Evolutionary conservation across 2,797 vertebrate species (phyloP).

Genomic region (Malurus splendens): DNA sequence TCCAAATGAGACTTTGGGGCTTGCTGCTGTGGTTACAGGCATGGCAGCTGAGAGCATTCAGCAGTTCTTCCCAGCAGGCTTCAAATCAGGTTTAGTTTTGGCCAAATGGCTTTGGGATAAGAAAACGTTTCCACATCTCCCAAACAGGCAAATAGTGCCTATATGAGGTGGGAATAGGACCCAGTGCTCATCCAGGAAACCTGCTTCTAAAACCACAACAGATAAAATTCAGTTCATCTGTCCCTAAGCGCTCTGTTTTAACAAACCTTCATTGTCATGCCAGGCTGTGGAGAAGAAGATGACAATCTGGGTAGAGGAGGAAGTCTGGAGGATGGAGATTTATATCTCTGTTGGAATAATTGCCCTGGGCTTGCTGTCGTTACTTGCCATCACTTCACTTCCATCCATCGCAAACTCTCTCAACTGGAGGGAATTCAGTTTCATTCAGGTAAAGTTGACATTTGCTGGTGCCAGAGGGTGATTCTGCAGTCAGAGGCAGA

Average conservation of each 20-base stretch:
- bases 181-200: background rate
- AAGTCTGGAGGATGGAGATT: slow-evolving; percentile 95
- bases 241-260: background rate
- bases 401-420: slow-evolving; percentile 87
- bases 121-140: background rate
- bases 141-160: background rate
- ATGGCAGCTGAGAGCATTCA: background rate
- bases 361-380: slow-evolving; percentile 85
- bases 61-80: slow-evolving; percentile 9
- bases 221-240: background rate
- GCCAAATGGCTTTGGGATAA: background rate
- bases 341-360: slow-evolving; percentile 91
- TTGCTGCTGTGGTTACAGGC: slow-evolving; percentile 17
- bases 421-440: slow-evolving; percentile 97
- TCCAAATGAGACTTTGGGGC: slow-evolving; percentile 23
- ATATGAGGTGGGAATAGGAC: background rate
- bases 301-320: slow-evolving; percentile 79
- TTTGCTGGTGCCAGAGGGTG: background rate
- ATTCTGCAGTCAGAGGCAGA: background rate
- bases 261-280: slow-evolving; percentile 35
- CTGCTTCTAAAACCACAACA: background rate
- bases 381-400: slow-evolving; percentile 90
- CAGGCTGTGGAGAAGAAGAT: slow-evolving; percentile 76
- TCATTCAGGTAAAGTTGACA: slow-evolving; percentile 82
- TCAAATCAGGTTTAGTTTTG: background rate